Base-by-base conservation (phyloP, 1,140 invertebrate genomes). In the Tribolium madens region DNA sequence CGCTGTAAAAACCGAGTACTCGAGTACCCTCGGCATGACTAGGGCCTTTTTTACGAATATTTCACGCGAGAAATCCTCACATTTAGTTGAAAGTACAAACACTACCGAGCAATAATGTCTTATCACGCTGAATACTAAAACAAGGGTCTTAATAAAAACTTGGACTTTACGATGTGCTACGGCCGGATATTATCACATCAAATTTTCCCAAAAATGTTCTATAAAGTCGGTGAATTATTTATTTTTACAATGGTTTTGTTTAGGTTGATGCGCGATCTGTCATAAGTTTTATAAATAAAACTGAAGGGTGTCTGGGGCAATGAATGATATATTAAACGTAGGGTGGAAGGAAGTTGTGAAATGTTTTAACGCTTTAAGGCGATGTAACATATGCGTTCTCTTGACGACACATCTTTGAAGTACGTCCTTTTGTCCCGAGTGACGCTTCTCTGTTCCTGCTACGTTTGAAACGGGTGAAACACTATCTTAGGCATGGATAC, bases 1-100 rank as follows among this genome's bases (percentile, higher is more conserved):
- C 68, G 76, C 52, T 76, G 68, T 77, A 70, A 75, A 79, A 79
- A 79, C 60, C 53, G 15, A 60, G 47, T 74, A 76, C 75, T 73
- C 70, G 18, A 21, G 17, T 60, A 53, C 53, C 18, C 17, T 26
- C 18, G 17, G 53, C 15, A 60, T 26, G 18, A 60, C 53, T 60
- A 60, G 53, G 15, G 57, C 12, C 57, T 64, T 64, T 64, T 64
- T 64, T 64, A 64, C 57, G 57, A 64, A 64, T 64, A 64, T 33
- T 64, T 33, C 57, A 42, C 57, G 57, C 21, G 10, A 64, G 26
- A 64, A 57, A 64, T 64, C 10, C 57, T 64, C 57, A 33, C 57
- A 14, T 26, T 21, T 60, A 60, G 53, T 26, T 26, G n/a, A 10
- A 60, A 60, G 18, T 26, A 60, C 18, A 21, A 17, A 9, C 50